Conservation (phyloP, 1,140 invertebrate species). For the Temnothorax nylanderi region DNA sequence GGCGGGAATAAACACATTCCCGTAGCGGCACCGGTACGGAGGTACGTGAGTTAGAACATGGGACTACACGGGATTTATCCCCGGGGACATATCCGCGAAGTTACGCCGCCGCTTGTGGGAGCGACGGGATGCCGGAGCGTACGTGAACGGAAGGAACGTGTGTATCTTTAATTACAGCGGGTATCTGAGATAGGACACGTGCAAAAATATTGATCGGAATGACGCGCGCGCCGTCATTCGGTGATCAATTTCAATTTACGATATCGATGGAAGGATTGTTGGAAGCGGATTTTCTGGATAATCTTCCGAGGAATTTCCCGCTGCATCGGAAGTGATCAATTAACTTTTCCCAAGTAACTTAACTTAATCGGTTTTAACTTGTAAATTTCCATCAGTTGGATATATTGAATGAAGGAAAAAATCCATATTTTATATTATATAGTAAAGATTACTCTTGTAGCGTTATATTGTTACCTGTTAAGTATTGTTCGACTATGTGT, state of each 20-base stretch:
- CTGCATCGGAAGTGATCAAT: neutral
- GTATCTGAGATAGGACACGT: constrained; percentile 22
- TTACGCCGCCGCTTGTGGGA: constrained; percentile 71
- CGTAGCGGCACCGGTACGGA: neutral
- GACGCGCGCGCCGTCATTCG: neutral
- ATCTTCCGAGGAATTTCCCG: neutral
- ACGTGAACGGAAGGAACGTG: constrained; percentile 32
- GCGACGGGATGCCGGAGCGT: constrained; percentile 44
- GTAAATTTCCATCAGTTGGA: neutral
- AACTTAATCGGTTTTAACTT: neutral
- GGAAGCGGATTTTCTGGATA: neutral
- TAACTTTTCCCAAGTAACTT: neutral
- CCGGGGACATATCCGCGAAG: constrained; percentile 68
- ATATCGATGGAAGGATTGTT: neutral
- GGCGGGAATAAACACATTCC: constrained; percentile 55
- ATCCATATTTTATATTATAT: neutral
- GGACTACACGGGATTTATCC: constrained; percentile 68
- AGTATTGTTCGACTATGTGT: neutral
- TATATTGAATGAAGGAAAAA: neutral
- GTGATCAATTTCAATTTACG: constrained; percentile 28
- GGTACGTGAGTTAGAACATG: constrained; percentile 39
- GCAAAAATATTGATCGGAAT: constrained; percentile 26
- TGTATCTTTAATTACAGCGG: constrained; percentile 50
- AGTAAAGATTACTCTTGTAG: neutral
- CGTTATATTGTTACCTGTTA: neutral